Conservation (phyloP, 2,888 invertebrate species). For the Chorisops tibialis region DNA sequence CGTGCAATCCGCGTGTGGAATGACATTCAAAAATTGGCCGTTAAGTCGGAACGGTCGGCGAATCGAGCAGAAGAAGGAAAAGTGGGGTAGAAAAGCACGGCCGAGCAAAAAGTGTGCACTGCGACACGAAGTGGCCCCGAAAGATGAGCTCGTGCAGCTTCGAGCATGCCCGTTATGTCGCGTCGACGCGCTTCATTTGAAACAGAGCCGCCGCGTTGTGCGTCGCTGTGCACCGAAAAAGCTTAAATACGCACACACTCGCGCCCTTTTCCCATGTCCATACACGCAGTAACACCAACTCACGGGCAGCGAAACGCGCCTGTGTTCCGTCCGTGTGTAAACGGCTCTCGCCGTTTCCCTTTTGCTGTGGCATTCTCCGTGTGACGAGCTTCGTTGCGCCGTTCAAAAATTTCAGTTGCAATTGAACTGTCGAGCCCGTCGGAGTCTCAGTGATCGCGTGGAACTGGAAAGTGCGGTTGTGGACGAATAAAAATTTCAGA, state of each 20-base stretch:
- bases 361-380: constrained; percentile 23
- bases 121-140: constrained; percentile 18
- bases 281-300: neutral
- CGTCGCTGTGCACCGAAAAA: constrained; percentile 2
- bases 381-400: constrained; percentile 3
- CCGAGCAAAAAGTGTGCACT: constrained; percentile 19
- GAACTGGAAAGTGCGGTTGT: neutral
- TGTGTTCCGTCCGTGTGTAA: constrained; percentile 50
- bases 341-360: constrained; percentile 36
- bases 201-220: neutral
- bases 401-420: constrained; percentile 42
- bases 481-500: neutral
- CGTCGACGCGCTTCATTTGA: neutral
- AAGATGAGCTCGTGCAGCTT: neutral
- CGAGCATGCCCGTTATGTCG: constrained; percentile 3
- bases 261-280: neutral
- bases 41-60: neutral
- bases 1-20: neutral
- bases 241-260: constrained; percentile 6
- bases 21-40: constrained; percentile 4
- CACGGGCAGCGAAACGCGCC: neutral
- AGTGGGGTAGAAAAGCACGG: constrained; percentile 8
- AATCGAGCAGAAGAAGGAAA: neutral
- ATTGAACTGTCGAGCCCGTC: constrained; percentile 44
- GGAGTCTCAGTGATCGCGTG: constrained; percentile 33